These are phyloP conservation scores for Acanthiza pusilla DNA, from an alignment of 2,797 vertebrate genomes.

Conservation along the genomic window DNA sequence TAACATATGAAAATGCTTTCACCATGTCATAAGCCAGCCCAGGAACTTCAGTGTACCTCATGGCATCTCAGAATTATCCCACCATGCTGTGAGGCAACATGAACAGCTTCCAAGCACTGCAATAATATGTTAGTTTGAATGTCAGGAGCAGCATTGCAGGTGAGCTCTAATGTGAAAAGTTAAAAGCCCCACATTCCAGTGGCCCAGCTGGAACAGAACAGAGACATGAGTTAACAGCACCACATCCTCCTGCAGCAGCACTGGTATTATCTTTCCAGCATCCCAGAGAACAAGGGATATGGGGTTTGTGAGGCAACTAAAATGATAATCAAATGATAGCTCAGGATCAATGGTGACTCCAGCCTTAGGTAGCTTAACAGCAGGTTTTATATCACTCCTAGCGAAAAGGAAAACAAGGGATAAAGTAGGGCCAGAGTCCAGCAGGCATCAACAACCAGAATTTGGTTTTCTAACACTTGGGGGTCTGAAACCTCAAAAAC, in stretches of 20 bases:
- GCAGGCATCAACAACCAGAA: background rate
- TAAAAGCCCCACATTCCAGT: background rate
- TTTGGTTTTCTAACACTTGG: background rate
- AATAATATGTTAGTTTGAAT: background rate
- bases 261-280: background rate
- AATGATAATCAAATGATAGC: slow-evolving; percentile 17
- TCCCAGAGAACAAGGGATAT: background rate
- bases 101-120: background rate
- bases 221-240: background rate
- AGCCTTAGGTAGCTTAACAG: background rate
- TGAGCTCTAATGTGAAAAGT: background rate
- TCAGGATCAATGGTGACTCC: background rate
- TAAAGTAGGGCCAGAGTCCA: background rate
- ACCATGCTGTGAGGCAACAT: background rate
- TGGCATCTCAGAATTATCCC: background rate
- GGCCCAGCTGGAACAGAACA: background rate
- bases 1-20: background rate
- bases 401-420: background rate
- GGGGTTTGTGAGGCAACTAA: background rate
- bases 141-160: background rate
- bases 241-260: background rate
- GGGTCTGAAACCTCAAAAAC: background rate
- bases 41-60: background rate
- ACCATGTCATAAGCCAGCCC: background rate
- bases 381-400: background rate